Conservation (phyloP, 2,113 vertebrate species). For the Excalfactoria chinensis region DNA sequence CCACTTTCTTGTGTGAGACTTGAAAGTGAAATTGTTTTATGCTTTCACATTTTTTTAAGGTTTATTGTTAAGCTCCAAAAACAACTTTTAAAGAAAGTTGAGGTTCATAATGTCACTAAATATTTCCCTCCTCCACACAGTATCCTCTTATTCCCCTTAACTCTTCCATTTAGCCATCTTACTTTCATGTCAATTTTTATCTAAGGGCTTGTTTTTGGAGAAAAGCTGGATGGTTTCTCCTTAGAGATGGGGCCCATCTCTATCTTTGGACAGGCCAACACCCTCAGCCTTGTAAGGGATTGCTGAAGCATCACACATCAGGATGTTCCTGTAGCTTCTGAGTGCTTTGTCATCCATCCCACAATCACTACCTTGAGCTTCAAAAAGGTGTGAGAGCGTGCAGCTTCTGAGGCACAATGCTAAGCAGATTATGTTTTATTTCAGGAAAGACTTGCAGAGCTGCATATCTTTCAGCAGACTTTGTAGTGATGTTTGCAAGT, state of each 20-base stretch:
- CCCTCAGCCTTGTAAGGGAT: not conserved
- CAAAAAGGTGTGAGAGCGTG: not conserved
- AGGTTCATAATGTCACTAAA: not conserved
- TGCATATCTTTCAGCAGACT: not conserved
- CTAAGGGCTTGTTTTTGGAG: not conserved
- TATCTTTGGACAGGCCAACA: not conserved
- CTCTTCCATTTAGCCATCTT: not conserved
- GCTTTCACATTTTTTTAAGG: not conserved
- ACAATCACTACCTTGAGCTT: not conserved
- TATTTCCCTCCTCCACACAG: not conserved
- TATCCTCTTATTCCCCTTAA: not conserved
- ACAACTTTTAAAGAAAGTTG: not conserved
- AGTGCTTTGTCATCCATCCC: not conserved
- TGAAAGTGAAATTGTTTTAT: not conserved
- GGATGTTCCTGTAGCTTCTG: fast-evolving
- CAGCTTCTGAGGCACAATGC: not conserved
- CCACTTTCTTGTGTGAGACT: not conserved
- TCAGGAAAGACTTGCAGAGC: not conserved
- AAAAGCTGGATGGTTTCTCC: not conserved
- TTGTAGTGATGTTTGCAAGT: not conserved
- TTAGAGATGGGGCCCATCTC: fast-evolving
- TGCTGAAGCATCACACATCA: not conserved
- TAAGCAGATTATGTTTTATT: not conserved
- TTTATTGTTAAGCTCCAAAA: not conserved
- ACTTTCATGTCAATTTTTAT: not conserved